A percentile compares a stretch with the other conserved stretches of the same genome.
Evolutionary conservation across 2,888 invertebrate genomes (phyloP).

Genomic region (Steinernema scapterisci): DNA sequence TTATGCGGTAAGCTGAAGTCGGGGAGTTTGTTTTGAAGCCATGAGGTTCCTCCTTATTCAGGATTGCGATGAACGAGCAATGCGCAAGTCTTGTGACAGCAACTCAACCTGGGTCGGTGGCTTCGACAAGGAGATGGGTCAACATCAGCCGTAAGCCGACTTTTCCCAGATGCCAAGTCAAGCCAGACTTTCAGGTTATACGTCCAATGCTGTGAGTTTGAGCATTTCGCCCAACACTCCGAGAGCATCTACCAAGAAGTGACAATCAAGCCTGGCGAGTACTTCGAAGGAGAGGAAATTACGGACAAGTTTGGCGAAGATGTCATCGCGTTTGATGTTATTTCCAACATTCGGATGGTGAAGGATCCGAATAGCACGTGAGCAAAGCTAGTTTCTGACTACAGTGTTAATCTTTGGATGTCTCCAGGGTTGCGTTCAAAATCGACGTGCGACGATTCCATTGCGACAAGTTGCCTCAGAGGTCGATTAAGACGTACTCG

Average conservation of each 20-base stretch:
- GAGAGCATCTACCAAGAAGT: constrained; percentile 56
- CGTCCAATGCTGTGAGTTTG: constrained; percentile 64
- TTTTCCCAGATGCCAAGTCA: too few species aligned
- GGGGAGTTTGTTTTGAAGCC: too few species aligned
- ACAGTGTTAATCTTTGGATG: neutral
- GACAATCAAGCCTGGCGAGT: constrained; percentile 49
- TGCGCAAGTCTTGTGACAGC: constrained; percentile 42
- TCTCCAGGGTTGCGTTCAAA: constrained; percentile 40
- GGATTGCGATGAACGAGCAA: constrained; percentile 54
- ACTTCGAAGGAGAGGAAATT: constrained; percentile 57
- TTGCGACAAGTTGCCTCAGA: constrained; percentile 40
- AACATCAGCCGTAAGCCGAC: constrained; percentile 56
- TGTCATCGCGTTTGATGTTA: constrained; percentile 51
- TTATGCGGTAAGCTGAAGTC: constrained; percentile 43
- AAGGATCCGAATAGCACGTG: constrained; percentile 39
- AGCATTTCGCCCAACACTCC: constrained; percentile 50
- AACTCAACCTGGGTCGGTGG: constrained; percentile 53
- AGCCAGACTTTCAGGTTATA: constrained; percentile 46
- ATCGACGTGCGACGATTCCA: constrained; percentile 49
- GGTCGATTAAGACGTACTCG: constrained; percentile 42
- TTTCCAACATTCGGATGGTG: constrained; percentile 47
- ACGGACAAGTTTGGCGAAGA: constrained; percentile 47
- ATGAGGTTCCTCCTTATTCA: constrained; percentile 39
- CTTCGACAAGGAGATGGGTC: constrained; percentile 50
- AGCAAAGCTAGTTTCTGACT: neutral